Evolutionary conservation across 2,113 vertebrate species (phyloP), one percentile per base, ranked within the genome.

Genomic region (Vireo altiloquus): DNA sequence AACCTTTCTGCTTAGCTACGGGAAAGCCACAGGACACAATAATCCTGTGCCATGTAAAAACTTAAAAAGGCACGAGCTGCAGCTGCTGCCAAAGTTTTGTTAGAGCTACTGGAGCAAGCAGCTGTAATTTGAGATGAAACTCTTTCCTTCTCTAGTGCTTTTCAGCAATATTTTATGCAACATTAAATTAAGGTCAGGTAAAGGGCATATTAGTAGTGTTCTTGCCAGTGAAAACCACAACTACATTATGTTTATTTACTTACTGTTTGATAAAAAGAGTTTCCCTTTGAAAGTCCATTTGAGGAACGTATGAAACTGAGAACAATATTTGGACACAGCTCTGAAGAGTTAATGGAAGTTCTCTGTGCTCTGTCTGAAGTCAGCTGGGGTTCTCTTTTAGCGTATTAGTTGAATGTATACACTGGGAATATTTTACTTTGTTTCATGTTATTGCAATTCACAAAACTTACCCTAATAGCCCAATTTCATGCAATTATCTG

Each of bases 401-500:
- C 76, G 57, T 74, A 47, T 84, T 75, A 81, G 56, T 68, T 78
- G 79, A 92, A 90, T 90, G 44, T 57, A 90, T 87, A 96, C 54
- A 79, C 53, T 89, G 74, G 69, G 72, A 94, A 84, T 92, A 95
- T 94, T 90, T 92, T 87, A 82, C 91, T 94, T 95, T 68, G 69
- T 47, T 92, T 95, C 82, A 89, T 94, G 79, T 83, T 93, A 72
- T 66, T 93, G 40, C 79, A 81, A 54, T 94, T 92, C 96, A 82
- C 64, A 68, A 87, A 96, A 91, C 53, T 92, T 91, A 87, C 71
- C 57, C 74, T 96, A 95, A 95, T 95, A 87, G 92, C 49, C 42
- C 82, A 85, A 93, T 97, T 96, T 96, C 52, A 27, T 79, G 80
- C 61, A 93, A 96, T 97, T 96, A 96, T 89, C 92, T 86, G 70